Evolutionary conservation across 2,888 invertebrate genomes (phyloP).

Genomic region (Noctua fimbriata): DNA sequence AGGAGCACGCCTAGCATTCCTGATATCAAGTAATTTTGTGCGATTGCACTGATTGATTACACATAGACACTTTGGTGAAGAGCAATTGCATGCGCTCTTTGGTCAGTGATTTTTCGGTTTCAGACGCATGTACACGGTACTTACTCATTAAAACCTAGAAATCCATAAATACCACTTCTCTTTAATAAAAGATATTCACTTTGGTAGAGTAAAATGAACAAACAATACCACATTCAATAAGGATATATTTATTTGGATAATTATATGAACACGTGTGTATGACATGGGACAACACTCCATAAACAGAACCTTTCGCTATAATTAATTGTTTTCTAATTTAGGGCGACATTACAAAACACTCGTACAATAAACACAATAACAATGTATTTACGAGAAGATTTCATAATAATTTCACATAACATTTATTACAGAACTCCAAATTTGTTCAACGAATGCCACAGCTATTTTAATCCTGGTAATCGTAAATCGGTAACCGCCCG

Average conservation of each 20-base stretch:
- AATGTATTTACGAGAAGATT: neutral
- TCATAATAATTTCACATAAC: neutral
- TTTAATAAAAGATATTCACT: neutral
- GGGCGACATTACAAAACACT: neutral
- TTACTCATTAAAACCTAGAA: neutral
- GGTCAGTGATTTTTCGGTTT: neutral
- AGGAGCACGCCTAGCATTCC: slow-evolving; percentile 1
- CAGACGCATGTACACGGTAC: fast-evolving
- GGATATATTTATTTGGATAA: neutral
- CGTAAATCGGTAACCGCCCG: slow-evolving; percentile 24
- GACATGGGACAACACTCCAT: slow-evolving; percentile 20
- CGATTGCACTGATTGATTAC: slow-evolving; percentile 21
- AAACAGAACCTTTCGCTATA: slow-evolving; percentile 32
- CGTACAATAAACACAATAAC: neutral
- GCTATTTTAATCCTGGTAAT: slow-evolving; percentile 25
- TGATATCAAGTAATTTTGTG: slow-evolving; percentile 33
- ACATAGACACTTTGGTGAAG: neutral
- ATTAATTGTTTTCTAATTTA: slow-evolving; percentile 22
- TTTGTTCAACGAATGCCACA: neutral
- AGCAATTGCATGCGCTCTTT: neutral
- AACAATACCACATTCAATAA: slow-evolving; percentile 7
- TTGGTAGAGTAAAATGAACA: neutral
- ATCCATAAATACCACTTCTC: neutral
- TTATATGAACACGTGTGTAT: slow-evolving; percentile 5
- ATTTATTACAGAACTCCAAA: neutral